These are phyloP conservation scores for Esox masquinongy DNA, from an alignment of 2,797 vertebrate genomes.

Conservation along the genomic window DNA sequence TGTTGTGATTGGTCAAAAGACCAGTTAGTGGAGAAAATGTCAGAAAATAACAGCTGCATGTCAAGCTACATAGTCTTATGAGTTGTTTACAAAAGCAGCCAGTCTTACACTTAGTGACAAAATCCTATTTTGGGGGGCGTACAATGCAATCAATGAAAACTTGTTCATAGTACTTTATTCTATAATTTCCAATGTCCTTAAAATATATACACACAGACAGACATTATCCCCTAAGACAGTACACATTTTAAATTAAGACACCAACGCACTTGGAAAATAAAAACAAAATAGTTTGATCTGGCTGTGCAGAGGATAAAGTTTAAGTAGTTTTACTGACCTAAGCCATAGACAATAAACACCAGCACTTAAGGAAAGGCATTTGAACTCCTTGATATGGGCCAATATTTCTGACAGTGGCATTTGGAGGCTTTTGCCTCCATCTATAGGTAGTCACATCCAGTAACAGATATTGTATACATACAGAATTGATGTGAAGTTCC, in stretches of 20 bases:
- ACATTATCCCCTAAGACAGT: constrained; percentile 70
- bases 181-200: constrained; percentile 76
- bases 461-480: background rate
- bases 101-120: background rate
- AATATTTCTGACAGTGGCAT: background rate
- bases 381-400: constrained; percentile 1
- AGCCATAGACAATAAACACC: constrained; percentile 31
- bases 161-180: constrained; percentile 84
- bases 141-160: background rate
- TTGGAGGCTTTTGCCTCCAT: background rate
- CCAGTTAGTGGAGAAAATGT: no score
- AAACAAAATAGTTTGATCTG: constrained; percentile 38
- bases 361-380: constrained; percentile 16
- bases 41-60: no score
- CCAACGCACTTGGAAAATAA: constrained; percentile 71
- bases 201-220: constrained; percentile 83
- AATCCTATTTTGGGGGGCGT: background rate
- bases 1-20: no score
- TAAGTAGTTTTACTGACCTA: constrained; percentile 8
- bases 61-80: background rate
- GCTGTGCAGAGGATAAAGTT: constrained; percentile 8
- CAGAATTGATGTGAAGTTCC: background rate
- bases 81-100: background rate
- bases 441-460: background rate
- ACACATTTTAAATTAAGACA: constrained; percentile 75